Conservation (phyloP, 2,797 vertebrate species). For the Clarias laeviceps region DNA sequence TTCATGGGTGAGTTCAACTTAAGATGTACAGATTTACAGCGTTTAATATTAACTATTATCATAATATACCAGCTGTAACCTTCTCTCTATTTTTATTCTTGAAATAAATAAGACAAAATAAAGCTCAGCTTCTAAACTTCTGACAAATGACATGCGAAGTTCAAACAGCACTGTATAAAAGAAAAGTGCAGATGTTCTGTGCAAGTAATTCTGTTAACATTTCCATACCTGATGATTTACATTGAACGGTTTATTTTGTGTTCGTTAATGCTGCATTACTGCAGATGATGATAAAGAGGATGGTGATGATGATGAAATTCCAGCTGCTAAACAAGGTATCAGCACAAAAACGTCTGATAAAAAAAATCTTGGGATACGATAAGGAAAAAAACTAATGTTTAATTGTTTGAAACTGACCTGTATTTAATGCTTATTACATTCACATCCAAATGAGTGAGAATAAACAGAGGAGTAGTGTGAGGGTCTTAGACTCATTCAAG, state of each 20-base stretch:
- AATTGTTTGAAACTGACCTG: too few relatives aligned
- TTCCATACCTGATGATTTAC: neutral
- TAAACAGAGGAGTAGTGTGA: neutral
- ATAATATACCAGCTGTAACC: neutral
- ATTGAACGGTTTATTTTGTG: neutral
- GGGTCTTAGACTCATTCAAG: neutral
- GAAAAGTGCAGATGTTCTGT: neutral
- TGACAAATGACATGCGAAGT: neutral
- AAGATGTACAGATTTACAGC: neutral
- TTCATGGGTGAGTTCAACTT: slow-evolving; percentile 74
- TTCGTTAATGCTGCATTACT: slow-evolving; percentile 31
- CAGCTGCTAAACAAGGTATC: slow-evolving; percentile 35
- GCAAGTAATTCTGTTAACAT: neutral
- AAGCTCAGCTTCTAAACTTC: neutral
- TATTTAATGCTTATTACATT: neutral
- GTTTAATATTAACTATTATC: neutral
- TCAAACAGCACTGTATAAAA: neutral
- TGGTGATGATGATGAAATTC: slow-evolving; percentile 2
- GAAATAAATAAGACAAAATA: neutral
- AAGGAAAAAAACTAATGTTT: neutral
- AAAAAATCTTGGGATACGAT: neutral
- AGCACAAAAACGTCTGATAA: neutral
- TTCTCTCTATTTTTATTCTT: neutral
- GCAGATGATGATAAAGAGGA: slow-evolving; percentile 16
- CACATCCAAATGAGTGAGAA: neutral